These are phyloP conservation scores for Myiozetetes cayanensis DNA, from an alignment of 2,113 vertebrate species.

Conservation along the genomic window DNA sequence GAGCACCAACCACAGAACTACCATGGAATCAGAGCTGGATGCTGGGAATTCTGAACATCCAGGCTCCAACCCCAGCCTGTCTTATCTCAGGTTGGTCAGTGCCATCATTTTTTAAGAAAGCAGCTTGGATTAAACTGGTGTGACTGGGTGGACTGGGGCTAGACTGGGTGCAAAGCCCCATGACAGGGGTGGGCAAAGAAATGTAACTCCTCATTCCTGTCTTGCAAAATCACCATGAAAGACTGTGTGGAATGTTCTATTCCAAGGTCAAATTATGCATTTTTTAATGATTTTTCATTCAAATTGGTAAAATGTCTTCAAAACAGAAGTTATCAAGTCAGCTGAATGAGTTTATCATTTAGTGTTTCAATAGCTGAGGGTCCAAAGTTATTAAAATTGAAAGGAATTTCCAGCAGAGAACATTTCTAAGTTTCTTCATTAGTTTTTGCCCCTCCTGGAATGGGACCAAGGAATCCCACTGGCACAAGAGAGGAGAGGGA, in stretches of 20 bases:
- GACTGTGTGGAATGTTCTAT: not conserved
- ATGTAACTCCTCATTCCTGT: not conserved
- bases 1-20: not conserved
- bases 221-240: not conserved
- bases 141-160: not conserved
- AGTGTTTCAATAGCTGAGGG: not conserved
- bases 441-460: not conserved
- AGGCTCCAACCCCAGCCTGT: not conserved
- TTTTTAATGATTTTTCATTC: not conserved
- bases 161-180: not conserved
- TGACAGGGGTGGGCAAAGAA: not conserved
- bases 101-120: not conserved
- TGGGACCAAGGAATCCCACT: not conserved
- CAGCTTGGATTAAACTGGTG: not conserved
- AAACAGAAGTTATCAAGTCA: not conserved
- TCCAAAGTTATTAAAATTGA: not conserved
- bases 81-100: fast-evolving
- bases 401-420: not conserved
- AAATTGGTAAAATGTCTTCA: not conserved
- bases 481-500: not conserved
- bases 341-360: not conserved
- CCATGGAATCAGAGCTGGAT: not conserved
- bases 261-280: not conserved
- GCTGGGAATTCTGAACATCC: not conserved
- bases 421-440: not conserved